These are phyloP conservation scores for Brienomyrus brachyistius DNA, from an alignment of 2,113 vertebrate species.

Conservation along the genomic window DNA sequence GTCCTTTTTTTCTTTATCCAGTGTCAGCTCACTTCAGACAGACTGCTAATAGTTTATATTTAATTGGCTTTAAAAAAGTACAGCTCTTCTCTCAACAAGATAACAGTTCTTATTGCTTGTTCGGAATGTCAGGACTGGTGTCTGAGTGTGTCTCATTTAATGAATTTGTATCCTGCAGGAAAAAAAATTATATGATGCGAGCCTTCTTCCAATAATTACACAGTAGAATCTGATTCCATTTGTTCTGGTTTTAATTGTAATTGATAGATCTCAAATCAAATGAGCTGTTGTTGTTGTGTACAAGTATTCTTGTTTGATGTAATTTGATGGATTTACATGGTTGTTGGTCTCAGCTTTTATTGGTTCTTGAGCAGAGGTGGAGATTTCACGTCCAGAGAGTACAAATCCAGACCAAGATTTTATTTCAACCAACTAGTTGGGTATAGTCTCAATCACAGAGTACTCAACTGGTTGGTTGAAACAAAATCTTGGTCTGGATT, in stretches of 20 bases:
- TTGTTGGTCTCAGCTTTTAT: background rate
- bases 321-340: background rate
- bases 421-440: too few relatives aligned
- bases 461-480: too few relatives aligned
- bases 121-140: too few relatives aligned
- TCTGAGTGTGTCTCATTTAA: background rate
- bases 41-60: background rate
- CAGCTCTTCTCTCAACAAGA: conserved; percentile 1
- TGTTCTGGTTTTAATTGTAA: background rate
- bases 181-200: background rate
- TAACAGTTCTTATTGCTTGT: background rate
- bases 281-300: background rate
- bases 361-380: background rate
- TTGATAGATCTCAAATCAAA: background rate
- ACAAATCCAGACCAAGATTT: too few relatives aligned
- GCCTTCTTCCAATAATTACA: too few relatives aligned
- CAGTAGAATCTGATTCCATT: background rate
- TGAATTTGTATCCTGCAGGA: background rate
- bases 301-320: background rate
- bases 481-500: too few relatives aligned
- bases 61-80: conserved; percentile 2
- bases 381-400: too few relatives aligned
- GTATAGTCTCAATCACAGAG: too few relatives aligned
- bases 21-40: background rate
- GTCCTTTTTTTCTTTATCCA: background rate